Conservation (phyloP, 2,797 vertebrate genomes). For the Sebastes itinus region DNA sequence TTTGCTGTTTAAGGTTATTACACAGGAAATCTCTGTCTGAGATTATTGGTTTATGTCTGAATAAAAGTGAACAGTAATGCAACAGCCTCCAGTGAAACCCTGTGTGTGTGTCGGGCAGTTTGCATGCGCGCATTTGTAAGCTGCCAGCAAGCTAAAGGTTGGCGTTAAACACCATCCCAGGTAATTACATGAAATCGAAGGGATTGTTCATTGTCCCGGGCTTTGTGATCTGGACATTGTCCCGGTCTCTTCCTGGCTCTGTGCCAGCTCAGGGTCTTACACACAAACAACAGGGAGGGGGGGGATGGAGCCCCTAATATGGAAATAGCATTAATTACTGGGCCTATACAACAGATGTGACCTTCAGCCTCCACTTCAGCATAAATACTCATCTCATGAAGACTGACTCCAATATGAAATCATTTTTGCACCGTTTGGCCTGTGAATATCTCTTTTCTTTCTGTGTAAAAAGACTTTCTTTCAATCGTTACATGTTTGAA, state of each 20-base stretch:
- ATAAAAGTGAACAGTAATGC: slow-evolving; percentile 33
- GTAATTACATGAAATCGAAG: slow-evolving; percentile 73
- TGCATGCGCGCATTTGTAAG: slow-evolving; percentile 7
- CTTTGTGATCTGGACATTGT: slow-evolving; percentile 77
- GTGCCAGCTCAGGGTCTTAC: slow-evolving; percentile 66
- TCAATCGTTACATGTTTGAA: not conserved
- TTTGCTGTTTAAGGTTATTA: slow-evolving; percentile 29
- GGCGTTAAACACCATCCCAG: slow-evolving; percentile 50
- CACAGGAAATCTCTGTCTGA: slow-evolving; percentile 31
- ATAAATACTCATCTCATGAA: slow-evolving; percentile 50
- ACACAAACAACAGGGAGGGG: slow-evolving; percentile 49
- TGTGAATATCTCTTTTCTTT: not conserved
- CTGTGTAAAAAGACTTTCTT: not conserved
- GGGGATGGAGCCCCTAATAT: slow-evolving; percentile 62
- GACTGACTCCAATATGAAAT: slow-evolving; percentile 11
- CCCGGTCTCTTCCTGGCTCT: slow-evolving; percentile 63
- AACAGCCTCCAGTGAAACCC: slow-evolving; percentile 25
- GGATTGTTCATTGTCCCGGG: slow-evolving; percentile 73
- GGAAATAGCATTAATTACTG: slow-evolving; percentile 77
- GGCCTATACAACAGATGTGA: slow-evolving; percentile 76
- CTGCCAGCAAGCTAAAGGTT: slow-evolving; percentile 42
- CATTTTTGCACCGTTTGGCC: not conserved
- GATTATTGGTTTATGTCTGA: slow-evolving; percentile 36
- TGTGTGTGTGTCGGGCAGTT: not conserved
- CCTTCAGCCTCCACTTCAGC: slow-evolving; percentile 57